These are phyloP conservation scores for Cecidostiba fungosa DNA, from an alignment of 2,888 invertebrate species.

Conservation along the genomic window DNA sequence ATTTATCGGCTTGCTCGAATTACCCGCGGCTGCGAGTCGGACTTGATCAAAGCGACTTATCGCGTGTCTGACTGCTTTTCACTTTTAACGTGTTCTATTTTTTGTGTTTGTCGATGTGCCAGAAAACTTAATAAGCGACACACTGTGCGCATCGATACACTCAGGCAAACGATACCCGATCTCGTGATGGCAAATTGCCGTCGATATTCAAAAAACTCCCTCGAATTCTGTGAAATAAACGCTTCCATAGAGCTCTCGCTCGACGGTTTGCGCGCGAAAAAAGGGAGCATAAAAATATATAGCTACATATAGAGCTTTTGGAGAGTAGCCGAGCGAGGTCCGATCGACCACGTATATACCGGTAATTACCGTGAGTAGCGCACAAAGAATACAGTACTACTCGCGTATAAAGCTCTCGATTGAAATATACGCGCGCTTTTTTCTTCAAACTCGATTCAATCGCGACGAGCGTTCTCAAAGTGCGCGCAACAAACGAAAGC, in stretches of 20 bases:
- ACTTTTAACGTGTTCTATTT: no score
- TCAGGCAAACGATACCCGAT: no score
- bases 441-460: no score
- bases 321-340: neutral
- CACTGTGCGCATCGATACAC: no score
- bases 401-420: neutral
- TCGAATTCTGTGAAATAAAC: neutral
- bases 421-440: neutral
- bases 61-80: neutral
- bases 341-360: neutral
- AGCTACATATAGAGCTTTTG: neutral
- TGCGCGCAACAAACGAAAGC: neutral
- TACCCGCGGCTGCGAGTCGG: no score
- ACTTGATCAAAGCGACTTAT: constrained; percentile 1
- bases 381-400: no score
- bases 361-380: constrained; percentile 6
- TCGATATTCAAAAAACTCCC: constrained; percentile 25
- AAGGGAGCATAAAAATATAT: neutral
- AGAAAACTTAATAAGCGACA: no score
- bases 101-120: no score
- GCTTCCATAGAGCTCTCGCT: neutral
- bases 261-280: neutral
- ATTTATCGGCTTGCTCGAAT: constrained; percentile 18
- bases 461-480: no score
- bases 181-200: neutral